Base-by-base conservation (phyloP, 2,113 vertebrate genomes). In the Brachypteracias leptosomus region DNA sequence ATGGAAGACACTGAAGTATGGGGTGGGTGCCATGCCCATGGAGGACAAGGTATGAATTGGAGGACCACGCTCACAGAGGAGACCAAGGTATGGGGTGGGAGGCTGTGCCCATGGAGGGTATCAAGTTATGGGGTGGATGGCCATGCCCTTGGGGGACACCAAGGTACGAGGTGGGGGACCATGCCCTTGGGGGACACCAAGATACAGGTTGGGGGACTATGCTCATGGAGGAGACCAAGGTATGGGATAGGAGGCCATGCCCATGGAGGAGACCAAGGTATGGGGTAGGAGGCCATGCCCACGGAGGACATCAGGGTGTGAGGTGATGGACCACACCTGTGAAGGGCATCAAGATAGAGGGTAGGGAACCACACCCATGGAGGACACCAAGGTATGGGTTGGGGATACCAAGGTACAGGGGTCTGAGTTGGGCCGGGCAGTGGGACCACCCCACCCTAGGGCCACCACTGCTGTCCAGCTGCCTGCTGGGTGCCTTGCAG, bases 361-460 rank as follows among this genome's bases (percentile, higher is more conserved):
- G 10, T 61, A n/a, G 35, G 22, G 22, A 14, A 25, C 58, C 8
- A 38, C 10, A 14, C 17, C 33, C n/a, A 14, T 18, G 28, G 35
- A 21, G 33, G 38, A 29, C 28, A 71, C 19, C 35, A 17, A 24
- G n/a, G n/a, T n/a, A n/a, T n/a, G n/a, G n/a, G n/a, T n/a, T n/a
- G n/a, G n/a, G n/a, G n/a, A n/a, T n/a, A n/a, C n/a, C n/a, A n/a
- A n/a, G 26, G 17, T 8, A 2, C 3, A 2, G 17, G 51, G 31
- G 3, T 7, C 36, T 0, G 2, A 42, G 59, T 0, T 0, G 10
- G 19, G 33, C 3, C 2, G 4, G 15, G 36, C 26, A 10, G 3
- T 47, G 17, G 24, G 25, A 62, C 1, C 63, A 3, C 6, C 18
- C 0, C 13, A 16, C 38, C 20, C 40, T 33, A 16, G 52, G 26